Base-by-base conservation (phyloP, 1,140 invertebrate species). In the Daktulosphaira vitifoliae region DNA sequence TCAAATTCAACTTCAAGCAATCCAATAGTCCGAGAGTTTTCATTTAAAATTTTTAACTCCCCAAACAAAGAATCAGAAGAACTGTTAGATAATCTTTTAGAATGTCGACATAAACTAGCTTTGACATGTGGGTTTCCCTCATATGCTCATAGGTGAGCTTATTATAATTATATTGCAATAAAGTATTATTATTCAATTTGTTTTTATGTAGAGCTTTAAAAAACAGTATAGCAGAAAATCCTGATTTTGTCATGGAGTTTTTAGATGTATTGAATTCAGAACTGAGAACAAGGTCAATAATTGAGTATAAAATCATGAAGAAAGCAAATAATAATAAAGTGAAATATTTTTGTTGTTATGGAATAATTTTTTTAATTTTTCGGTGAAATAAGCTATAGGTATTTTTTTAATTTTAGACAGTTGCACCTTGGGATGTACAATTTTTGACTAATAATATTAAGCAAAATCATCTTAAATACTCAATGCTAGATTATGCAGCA, bases 21-120 rank as follows among this genome's bases (percentile, higher is more conserved):
- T 75, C 83, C 85, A 46, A 68, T 82, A 39, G 83, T 88, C n/a
- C 77, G 95, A 67, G 93, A 98, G 80, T 83, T 86, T 13, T 89
- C 90, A 1, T 97, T 96, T 75, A 84, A 85, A 70, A 79, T 93
- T 53, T 98, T 85, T 77, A 78, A 96, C 22, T 81, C 87, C 68
- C 89, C 90, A 1, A 86, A 92, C 71, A 68, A 76, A 7, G 76
- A 82, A 1, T 93, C 97, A 76, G 86, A 92, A 71, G 73, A 81
- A 49, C 73, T 93, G 13, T 78, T 98, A 2, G 72, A 79, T 52
- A 78, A 86, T 70, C 76, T 96, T 16, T 75, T 98, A 11, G 75
- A 78, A 44, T 82, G 84, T 0, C 75, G 95, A 42, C 78, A 88
- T 72, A 76, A 86, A 53, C 79, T 98, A 64, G 93, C 92, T 0